Conservation (phyloP, 2,113 vertebrate species). For the Gracilinanus agilis region DNA sequence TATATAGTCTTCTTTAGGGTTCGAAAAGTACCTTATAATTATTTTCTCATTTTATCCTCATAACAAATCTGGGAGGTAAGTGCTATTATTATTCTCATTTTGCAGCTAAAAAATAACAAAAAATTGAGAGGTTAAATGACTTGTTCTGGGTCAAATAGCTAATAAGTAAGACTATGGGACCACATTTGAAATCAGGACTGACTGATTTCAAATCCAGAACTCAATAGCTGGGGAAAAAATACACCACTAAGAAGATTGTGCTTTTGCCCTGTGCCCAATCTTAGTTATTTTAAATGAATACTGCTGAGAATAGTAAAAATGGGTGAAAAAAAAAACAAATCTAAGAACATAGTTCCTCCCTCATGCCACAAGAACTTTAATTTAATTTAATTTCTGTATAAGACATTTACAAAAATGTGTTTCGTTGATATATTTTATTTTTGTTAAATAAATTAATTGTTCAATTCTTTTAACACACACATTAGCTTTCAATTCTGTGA, state of each 20-base stretch:
- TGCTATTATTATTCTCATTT: background rate
- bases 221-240: background rate
- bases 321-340: constrained; percentile 45
- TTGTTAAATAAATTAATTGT: background rate
- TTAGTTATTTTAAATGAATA: background rate
- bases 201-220: background rate
- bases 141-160: background rate
- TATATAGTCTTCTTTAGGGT: background rate
- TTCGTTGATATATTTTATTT: background rate
- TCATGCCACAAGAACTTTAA: background rate
- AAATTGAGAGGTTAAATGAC: background rate
- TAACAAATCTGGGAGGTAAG: background rate
- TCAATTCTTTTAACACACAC: background rate
- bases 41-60: background rate
- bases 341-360: background rate
- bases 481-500: background rate
- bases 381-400: no score
- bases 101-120: background rate
- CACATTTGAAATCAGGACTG: background rate
- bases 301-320: background rate
- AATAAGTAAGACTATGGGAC: background rate
- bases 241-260: background rate
- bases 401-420: constrained; percentile 23
- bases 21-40: background rate
- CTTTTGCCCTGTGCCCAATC: background rate